Evolutionary conservation across 2,113 vertebrate species (phyloP), one percentile per base, ranked within the genome.

Genomic region (Megaceryle torquata): DNA sequence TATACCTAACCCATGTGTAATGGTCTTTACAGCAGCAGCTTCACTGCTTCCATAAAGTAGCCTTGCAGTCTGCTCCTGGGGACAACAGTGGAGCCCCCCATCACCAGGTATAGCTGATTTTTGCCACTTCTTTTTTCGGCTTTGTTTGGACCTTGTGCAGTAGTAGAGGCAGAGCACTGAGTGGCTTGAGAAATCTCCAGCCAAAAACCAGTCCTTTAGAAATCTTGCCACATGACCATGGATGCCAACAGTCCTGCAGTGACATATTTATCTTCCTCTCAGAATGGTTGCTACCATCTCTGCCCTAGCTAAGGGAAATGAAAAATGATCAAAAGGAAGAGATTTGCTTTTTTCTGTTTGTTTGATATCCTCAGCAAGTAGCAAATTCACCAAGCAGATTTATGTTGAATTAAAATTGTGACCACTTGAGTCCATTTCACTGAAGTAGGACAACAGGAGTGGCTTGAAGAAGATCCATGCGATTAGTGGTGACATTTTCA

Each of bases 401-500:
- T 59, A 59, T 10, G 11, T 33, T 44, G 46, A 83, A 78, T 78
- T 26, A 70, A 81, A 69, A 29, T 4, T 31, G 24, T 50, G 54
- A 44, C 46, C 43, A 26, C 22, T 16, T 50, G 28, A 74, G 64
- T 74, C 26, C 37, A 3, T 88, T 84, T 84, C 83, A 41, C 20
- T 11, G 4, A 28, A 15, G 35, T 17, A 75, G 35, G 51, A 54
- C 71, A 86, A 81, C 5, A 70, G n/a, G 11, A 71, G 20, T n/a
- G 51, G 35, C 51, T 86, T 60, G 50, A 57, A 41, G 20, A 86
- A 86, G 72, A 84, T 59, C 17, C 28, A 56, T 29, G 43, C 78
- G 60, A 93, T 84, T 81, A 78, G 16, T n/a, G 60, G 20, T 61
- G 61, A 60, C 39, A 86, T 78, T 95, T 97, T 69, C 51, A 88